Evolutionary conservation across 2,797 vertebrate genomes (phyloP).

Genomic region (Lindbergichthys nudifrons): DNA sequence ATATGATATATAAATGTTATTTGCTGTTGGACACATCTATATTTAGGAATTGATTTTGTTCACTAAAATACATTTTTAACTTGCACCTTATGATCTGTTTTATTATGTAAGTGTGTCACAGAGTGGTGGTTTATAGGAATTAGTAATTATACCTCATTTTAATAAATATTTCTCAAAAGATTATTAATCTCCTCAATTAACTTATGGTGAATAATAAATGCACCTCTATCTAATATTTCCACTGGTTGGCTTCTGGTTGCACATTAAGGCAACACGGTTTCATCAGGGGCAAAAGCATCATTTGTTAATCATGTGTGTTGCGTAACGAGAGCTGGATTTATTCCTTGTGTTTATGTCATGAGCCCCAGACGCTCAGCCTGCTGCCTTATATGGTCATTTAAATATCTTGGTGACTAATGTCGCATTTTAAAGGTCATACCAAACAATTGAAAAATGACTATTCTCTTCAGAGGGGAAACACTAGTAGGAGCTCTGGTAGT

Average conservation of each 20-base stretch:
- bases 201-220: slow-evolving; percentile 5
- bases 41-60: neutral
- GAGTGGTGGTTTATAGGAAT: neutral
- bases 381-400: slow-evolving; percentile 45
- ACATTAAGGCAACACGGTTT: neutral
- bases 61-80: neutral
- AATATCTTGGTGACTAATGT: slow-evolving; percentile 33
- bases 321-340: slow-evolving; percentile 6
- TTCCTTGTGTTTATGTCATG: slow-evolving; percentile 39
- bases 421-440: slow-evolving; percentile 24
- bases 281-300: slow-evolving; percentile 13
- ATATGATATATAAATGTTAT: no score
- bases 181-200: neutral
- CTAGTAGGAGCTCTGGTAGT: slow-evolving; percentile 5
- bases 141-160: neutral
- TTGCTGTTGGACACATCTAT: neutral
- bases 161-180: neutral
- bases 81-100: neutral
- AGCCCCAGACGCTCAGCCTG: slow-evolving; percentile 19
- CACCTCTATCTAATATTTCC: neutral
- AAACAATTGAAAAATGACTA: slow-evolving; percentile 28
- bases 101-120: slow-evolving; percentile 1
- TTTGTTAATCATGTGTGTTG: slow-evolving; percentile 16
- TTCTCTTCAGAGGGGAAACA: slow-evolving; percentile 4
- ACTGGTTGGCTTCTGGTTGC: slow-evolving; percentile 22